Evolutionary conservation across 1,140 invertebrate genomes (phyloP).

Genomic region (Drosophila prosaltans): DNA sequence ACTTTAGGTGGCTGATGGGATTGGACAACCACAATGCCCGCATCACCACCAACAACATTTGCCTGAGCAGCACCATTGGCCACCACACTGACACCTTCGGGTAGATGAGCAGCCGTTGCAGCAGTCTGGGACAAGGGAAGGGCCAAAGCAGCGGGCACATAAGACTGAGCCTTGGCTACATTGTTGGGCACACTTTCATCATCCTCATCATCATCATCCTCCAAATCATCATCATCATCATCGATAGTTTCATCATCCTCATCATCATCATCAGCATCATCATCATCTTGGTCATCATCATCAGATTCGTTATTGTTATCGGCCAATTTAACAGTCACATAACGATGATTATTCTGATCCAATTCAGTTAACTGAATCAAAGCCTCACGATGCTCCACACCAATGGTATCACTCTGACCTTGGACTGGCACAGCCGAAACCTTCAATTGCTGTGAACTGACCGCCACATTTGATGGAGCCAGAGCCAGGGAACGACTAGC

Average conservation of each 20-base stretch:
- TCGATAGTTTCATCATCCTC: slow-evolving; percentile 9
- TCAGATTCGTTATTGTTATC: slow-evolving; percentile 10
- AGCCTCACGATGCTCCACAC: slow-evolving; percentile 52
- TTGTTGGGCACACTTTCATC: slow-evolving; percentile 16
- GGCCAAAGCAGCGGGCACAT: slow-evolving; percentile 52
- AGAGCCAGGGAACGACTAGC: slow-evolving; percentile 20
- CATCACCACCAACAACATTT: slow-evolving; percentile 67
- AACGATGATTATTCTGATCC: slow-evolving; percentile 47
- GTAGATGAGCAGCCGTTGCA: slow-evolving; percentile 26
- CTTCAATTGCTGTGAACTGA: slow-evolving; percentile 54
- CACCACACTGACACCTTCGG: slow-evolving; percentile 60
- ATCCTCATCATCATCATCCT: slow-evolving; percentile 1
- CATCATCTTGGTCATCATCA: slow-evolving; percentile 10
- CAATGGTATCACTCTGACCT: background rate
- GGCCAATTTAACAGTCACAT: slow-evolving; percentile 51
- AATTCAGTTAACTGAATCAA: background rate
- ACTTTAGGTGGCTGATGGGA: slow-evolving; percentile 71
- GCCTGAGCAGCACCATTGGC: slow-evolving; percentile 60
- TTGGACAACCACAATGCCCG: slow-evolving; percentile 72
- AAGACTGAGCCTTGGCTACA: slow-evolving; percentile 1
- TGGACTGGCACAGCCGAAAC: slow-evolving; percentile 19
- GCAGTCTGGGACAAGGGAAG: slow-evolving; percentile 34
- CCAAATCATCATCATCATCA: slow-evolving; percentile 22
- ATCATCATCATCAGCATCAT: slow-evolving; percentile 4
- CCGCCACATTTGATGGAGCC: slow-evolving; percentile 11